These are phyloP conservation scores for Bombus terrestris DNA, from an alignment of 1,140 invertebrate genomes.

Conservation along the genomic window DNA sequence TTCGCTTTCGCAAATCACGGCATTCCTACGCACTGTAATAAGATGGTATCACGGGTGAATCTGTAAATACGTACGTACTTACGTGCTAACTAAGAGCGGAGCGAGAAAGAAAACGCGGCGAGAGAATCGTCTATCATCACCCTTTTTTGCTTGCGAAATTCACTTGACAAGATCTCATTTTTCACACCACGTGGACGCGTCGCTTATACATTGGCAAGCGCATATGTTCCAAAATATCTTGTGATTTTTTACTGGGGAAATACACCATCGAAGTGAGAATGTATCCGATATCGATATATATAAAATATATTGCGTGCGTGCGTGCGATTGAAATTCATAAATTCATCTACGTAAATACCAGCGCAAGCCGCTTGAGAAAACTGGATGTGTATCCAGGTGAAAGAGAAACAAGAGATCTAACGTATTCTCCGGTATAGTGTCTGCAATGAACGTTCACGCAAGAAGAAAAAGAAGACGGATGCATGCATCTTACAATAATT, in stretches of 20 bases:
- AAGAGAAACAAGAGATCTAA: neutral
- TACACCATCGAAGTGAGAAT: conserved; percentile 35
- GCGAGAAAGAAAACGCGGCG: neutral
- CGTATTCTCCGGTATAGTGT: conserved; percentile 23
- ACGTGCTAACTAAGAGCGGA: neutral
- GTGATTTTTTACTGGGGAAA: neutral
- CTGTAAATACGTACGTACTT: conserved; percentile 16
- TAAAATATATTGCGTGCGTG: neutral
- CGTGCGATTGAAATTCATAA: conserved; percentile 38
- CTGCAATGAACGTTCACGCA: neutral
- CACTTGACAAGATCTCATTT: conserved; percentile 8
- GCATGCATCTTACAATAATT: conserved; percentile 55
- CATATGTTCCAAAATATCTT: conserved; percentile 34
- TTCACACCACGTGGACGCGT: conserved; percentile 19
- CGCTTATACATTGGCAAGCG: conserved; percentile 39
- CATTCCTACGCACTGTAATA: neutral
- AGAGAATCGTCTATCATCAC: too few relatives aligned
- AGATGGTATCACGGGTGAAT: neutral
- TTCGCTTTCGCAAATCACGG: neutral
- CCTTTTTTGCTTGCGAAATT: neutral
- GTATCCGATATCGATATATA: conserved; percentile 36
- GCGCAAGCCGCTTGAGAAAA: conserved; percentile 18
- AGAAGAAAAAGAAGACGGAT: neutral
- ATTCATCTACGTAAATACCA: neutral
- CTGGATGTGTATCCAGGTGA: neutral